Evolutionary conservation across 1,140 invertebrate species (phyloP), one percentile per base, ranked within the genome.

Genomic region (Scaptodrosophila lebanonensis): DNA sequence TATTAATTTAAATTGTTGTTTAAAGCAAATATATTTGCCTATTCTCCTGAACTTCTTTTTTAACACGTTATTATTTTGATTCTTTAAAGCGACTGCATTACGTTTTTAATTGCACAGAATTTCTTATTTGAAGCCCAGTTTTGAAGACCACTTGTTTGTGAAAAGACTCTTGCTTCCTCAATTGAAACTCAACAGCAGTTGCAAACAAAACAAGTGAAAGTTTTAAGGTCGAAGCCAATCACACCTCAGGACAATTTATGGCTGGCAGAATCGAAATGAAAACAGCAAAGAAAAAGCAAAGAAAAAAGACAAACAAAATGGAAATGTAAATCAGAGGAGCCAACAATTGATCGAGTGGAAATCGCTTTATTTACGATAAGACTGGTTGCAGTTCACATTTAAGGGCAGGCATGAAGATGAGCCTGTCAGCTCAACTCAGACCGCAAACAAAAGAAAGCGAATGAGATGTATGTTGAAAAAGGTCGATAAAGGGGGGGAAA

Each of bases 291-390:
- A 82, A 83, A 73, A 82, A 79, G 60, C 62, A n/a, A n/a, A n/a
- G 76, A 83, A 66, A 75, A 49, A 39, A 30, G 20, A 40, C 33
- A 64, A 47, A 50, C 47, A 50, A 51, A 49, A 44, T 49, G 25
- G 38, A 82, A 79, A 79, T 82, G 75, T 73, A 79, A 79, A 79
- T 73, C 61, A n/a, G n/a, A n/a, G 54, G 27, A 66, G 53, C 15
- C 44, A 66, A 20, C 57, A n/a, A 38, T 6, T 38, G 6, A 13
- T 7, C 35, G 17, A 38, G 35, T 13, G 76, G 76, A 82, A 82
- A 82, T 82, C 76, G 70, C 75, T 82, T 82, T 50, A 82, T 82
- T 82, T 75, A 52, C 25, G 47, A 63, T 20, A 40, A 60, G 53
- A 29, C 32, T 54, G 49, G 20, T 16, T 30, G 44, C 8, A 29